Percentiles rank a stretch among this genome's conserved stretches.
These are phyloP conservation scores for Camelus bactrianus DNA, from an alignment of 2,113 vertebrate genomes.

Conservation along the genomic window DNA sequence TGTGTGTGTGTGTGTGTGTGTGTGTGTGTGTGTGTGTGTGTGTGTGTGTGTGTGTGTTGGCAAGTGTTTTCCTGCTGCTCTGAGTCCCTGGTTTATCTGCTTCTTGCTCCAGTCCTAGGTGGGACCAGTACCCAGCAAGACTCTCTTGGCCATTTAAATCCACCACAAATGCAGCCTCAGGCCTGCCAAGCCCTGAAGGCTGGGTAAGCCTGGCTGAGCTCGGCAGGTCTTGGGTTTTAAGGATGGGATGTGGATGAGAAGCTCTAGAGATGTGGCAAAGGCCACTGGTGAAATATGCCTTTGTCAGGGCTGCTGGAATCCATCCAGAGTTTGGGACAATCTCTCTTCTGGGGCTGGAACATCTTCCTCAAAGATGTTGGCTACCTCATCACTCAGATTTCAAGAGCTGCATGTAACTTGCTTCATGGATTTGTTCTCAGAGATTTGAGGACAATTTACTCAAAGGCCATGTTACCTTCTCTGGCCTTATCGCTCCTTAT, in stretches of 20 bases:
- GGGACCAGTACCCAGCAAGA: background rate
- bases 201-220: background rate
- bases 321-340: background rate
- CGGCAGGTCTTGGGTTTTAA: background rate
- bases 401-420: background rate
- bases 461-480: background rate
- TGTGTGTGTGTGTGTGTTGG: too few relatives aligned
- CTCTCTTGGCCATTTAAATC: background rate
- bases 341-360: background rate
- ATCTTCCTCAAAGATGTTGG: background rate
- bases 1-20: background rate
- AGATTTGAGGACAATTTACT: background rate
- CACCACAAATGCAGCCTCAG: background rate
- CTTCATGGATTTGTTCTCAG: background rate
- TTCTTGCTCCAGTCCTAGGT: background rate
- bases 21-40: accelerated
- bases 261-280: background rate
- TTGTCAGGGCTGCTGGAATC: background rate
- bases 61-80: background rate
- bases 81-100: background rate
- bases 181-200: background rate
- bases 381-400: background rate
- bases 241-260: background rate
- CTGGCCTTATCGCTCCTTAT: background rate
- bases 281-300: background rate